Percentiles rank a stretch among this genome's conserved stretches.
These are phyloP conservation scores for Lamprotornis superbus DNA, from an alignment of 2,113 vertebrate species.

Conservation along the genomic window DNA sequence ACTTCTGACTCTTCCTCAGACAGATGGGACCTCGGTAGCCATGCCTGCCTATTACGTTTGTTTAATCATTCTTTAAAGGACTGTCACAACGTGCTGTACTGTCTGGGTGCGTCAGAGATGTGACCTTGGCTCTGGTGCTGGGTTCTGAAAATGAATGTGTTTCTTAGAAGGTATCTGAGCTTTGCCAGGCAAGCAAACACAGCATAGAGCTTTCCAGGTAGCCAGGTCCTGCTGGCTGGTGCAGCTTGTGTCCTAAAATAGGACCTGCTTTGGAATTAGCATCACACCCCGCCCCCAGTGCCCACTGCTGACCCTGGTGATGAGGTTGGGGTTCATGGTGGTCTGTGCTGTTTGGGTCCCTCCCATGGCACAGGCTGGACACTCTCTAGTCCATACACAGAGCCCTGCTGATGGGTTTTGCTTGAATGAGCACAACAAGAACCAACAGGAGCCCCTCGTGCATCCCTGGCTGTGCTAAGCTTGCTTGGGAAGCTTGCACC, in stretches of 20 bases:
- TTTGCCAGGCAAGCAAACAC: not conserved
- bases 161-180: not conserved
- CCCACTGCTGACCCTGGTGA: fast-evolving
- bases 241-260: not conserved
- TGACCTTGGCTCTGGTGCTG: not conserved
- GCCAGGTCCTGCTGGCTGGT: fast-evolving
- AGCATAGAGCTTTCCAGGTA: not conserved
- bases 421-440: not conserved
- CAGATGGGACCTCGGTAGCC: not conserved
- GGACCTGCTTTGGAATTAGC: fast-evolving
- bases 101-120: not conserved
- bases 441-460: fast-evolving
- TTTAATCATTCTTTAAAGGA: constrained; percentile 35
- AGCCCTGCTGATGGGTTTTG: not conserved
- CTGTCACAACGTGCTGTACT: not conserved
- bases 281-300: fast-evolving
- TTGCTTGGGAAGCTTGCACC: not conserved
- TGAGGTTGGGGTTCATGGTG: not conserved
- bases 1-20: constrained; percentile 52
- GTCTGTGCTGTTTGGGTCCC: not conserved
- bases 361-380: not conserved
- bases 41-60: not conserved
- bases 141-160: not conserved
- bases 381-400: fast-evolving
- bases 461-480: not conserved